Conservation (phyloP, 2,888 invertebrate genomes). For the Ophioninae sp. region DNA sequence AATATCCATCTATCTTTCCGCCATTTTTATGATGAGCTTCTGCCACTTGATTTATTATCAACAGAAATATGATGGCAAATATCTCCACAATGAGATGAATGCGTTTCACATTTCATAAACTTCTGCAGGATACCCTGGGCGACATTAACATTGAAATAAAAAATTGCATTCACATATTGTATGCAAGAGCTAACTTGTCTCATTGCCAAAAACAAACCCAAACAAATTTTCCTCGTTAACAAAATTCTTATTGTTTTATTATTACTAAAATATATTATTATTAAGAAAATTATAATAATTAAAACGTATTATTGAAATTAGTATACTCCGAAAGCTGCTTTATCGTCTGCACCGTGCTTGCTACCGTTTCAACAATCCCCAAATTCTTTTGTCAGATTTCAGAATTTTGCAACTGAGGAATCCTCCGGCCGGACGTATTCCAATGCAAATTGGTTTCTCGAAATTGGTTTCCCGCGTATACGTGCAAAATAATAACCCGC, state of each 20-base stretch:
- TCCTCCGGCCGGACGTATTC: background rate
- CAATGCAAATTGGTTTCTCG: background rate
- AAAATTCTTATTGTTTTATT: background rate
- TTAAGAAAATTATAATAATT: background rate
- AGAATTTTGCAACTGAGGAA: background rate
- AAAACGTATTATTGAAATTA: background rate
- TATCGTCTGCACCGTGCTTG: background rate
- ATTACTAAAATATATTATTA: background rate
- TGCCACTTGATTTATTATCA: no score
- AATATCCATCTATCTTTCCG: no score
- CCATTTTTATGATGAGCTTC: no score
- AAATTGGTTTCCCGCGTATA: no score
- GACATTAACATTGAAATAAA: no score
- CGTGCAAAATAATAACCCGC: no score
- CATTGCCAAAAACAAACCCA: background rate
- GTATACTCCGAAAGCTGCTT: background rate
- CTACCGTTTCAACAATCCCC: background rate
- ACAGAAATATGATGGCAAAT: no score
- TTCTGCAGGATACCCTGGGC: no score
- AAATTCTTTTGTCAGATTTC: background rate
- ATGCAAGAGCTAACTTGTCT: no score
- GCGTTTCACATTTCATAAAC: no score
- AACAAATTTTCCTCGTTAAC: background rate
- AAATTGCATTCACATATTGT: no score
- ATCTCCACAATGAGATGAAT: no score